These are phyloP conservation scores for Lytechinus variegatus DNA, from an alignment of 35 echinoderm and acorn worm genomes.

Conservation along the genomic window DNA sequence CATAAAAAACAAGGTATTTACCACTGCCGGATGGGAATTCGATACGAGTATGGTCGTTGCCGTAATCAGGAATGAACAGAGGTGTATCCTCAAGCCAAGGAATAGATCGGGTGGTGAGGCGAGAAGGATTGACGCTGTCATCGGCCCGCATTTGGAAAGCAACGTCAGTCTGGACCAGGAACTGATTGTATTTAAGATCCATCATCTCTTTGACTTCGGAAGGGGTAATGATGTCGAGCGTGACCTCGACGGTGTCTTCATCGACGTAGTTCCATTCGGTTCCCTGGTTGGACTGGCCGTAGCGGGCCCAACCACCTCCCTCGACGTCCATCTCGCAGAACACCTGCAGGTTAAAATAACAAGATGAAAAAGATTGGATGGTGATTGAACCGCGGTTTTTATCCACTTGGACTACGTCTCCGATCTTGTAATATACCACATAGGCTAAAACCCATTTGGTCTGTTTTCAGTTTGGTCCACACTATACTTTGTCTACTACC, in stretches of 20 bases:
- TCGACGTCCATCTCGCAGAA: slow-evolving; percentile 53
- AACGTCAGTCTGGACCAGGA: slow-evolving; percentile 50
- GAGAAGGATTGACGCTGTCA: slow-evolving; percentile 47
- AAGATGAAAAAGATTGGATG: too few species aligned
- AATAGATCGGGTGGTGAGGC: slow-evolving; percentile 6
- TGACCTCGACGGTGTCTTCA: slow-evolving; percentile 43
- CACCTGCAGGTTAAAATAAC: background rate
- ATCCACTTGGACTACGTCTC: too few species aligned
- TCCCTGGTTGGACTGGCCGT: slow-evolving; percentile 7
- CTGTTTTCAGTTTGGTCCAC: too few species aligned
- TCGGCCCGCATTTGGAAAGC: slow-evolving; percentile 43
- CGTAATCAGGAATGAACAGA: slow-evolving; percentile 14
- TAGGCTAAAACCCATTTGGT: too few species aligned
- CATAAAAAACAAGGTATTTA: background rate
- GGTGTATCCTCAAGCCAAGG: slow-evolving; percentile 40
- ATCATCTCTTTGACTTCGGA: slow-evolving; percentile 21
- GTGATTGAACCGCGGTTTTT: too few species aligned
- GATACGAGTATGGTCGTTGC: slow-evolving; percentile 54
- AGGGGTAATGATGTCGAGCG: slow-evolving; percentile 28
- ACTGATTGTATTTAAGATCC: slow-evolving; percentile 47
- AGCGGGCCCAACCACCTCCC: slow-evolving; percentile 46
- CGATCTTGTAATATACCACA: too few species aligned
- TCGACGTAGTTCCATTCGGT: slow-evolving; percentile 43
- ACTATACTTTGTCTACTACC: too few species aligned
- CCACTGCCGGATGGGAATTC: slow-evolving; percentile 30